Percentiles rank a stretch among this genome's conserved stretches.
These are phyloP conservation scores for Lepidochrysops patricia DNA, from an alignment of 2,888 invertebrate genomes.

Conservation along the genomic window DNA sequence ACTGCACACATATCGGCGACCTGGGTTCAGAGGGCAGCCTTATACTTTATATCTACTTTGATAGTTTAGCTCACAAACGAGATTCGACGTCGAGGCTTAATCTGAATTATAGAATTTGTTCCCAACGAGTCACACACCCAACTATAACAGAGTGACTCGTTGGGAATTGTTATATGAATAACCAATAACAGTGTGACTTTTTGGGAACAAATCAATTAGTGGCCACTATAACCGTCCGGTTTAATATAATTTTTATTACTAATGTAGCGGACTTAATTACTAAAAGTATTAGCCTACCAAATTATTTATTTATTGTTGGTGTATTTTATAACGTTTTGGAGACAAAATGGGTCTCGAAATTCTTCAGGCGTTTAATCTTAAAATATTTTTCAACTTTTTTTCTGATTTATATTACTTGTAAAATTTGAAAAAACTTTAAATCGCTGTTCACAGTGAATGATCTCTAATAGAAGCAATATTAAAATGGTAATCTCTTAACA, in stretches of 20 bases:
- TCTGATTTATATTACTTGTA: too few species aligned
- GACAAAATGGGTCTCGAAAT: slow-evolving; percentile 15
- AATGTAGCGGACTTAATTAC: slow-evolving; percentile 42
- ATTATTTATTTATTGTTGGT: slow-evolving; percentile 52
- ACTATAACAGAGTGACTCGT: too few species aligned
- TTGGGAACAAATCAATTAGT: too few species aligned
- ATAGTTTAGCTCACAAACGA: slow-evolving; percentile 9
- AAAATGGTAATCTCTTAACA: not conserved
- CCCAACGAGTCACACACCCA: too few species aligned
- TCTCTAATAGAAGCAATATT: slow-evolving; percentile 15
- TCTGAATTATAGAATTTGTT: slow-evolving; percentile 6
- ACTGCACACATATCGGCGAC: slow-evolving; percentile 1
- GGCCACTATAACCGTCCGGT: slow-evolving; percentile 23
- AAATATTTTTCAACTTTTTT: too few species aligned
- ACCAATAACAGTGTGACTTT: too few species aligned
- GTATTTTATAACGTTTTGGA: slow-evolving; percentile 7
- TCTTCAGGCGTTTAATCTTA: too few species aligned
- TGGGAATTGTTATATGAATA: too few species aligned
- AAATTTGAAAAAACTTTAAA: not conserved
- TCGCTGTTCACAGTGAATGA: slow-evolving; percentile 18
- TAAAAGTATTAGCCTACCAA: slow-evolving; percentile 70
- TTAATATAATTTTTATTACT: slow-evolving; percentile 26
- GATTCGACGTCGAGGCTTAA: slow-evolving; percentile 7
- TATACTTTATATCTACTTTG: too few species aligned
- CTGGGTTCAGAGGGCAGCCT: slow-evolving; percentile 12